These are phyloP conservation scores for Chamaetylas fuelleborni DNA, from an alignment of 2,113 vertebrate species.

Conservation along the genomic window DNA sequence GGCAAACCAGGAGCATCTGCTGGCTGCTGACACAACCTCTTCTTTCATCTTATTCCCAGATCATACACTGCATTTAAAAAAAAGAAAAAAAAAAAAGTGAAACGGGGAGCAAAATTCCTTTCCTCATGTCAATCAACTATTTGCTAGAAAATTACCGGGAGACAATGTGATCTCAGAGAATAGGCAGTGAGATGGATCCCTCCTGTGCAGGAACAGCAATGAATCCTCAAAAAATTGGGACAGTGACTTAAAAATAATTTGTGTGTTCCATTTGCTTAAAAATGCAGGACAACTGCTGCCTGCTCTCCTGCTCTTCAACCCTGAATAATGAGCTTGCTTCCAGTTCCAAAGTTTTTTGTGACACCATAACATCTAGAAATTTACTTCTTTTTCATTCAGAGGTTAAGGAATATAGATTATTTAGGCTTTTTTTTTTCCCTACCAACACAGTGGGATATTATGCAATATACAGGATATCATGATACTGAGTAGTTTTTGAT, in stretches of 20 bases:
- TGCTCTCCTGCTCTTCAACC: background rate
- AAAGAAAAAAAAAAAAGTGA: background rate
- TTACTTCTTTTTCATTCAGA: background rate
- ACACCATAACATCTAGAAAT: background rate
- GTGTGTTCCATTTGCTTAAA: background rate
- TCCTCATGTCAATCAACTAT: background rate
- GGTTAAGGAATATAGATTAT: background rate
- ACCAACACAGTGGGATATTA: background rate
- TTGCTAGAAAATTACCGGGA: background rate
- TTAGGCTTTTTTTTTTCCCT: background rate
- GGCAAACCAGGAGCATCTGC: background rate
- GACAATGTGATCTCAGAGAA: background rate
- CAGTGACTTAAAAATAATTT: background rate
- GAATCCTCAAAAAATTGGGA: background rate
- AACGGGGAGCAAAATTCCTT: background rate
- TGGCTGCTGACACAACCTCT: background rate
- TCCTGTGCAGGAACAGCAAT: background rate
- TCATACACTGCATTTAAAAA: background rate
- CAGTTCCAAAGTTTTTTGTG: background rate
- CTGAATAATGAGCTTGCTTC: background rate
- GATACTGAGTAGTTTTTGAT: background rate
- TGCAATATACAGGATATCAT: background rate
- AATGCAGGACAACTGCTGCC: background rate
- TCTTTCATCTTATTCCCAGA: background rate
- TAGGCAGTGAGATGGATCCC: background rate